Base-by-base conservation (phyloP, 2,797 vertebrate species). In the Manis pentadactyla region DNA sequence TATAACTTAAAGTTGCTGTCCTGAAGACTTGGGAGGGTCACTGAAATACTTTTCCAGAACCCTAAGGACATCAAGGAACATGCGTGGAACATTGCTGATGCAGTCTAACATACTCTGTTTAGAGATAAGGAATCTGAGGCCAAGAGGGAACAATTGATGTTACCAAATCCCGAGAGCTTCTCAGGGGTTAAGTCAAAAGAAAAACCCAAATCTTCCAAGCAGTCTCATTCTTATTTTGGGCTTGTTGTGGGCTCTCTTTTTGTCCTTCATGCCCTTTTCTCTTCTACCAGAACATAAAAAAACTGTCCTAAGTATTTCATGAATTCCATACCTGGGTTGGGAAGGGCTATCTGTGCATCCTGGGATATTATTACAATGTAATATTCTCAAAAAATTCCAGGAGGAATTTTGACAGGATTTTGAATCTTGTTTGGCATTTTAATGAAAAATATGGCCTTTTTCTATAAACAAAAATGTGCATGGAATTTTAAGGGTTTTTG, bases 351-450 rank as follows among this genome's bases (percentile, higher is more conserved):
- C 27, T 66, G 2, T 77, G n/a, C 23, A 85, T 10, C 25, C 23
- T 85, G 23, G 78, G 25, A 83, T 77, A 9, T 51, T 51, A 64
- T 78, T 71, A 94, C 5, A 34, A 17, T 61, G 68, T 31, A 68
- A 61, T 81, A 63, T 27, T 92, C 29, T 91, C 27, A 87, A 83
- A 94, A 69, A 63, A 53, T 64, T 11, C 27, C 15, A 69, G 46
- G 29, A 46, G 46, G 46, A 46, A 11, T 46, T 46, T 10, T 46
- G 46, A 39, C 18, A 68, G 29, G 37, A 11, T 69, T 75, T 89
- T 73, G 46, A 51, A 61, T 64, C 25, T 88, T 94, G 13, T 49
- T 87, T 89, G 27, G 90, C 83, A 57, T 92, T 42, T 68, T 92
- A 73, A 75, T 93, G 23, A 53, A 87, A 96, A 81, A 64, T 46